Conservation (phyloP, 64 coral and sea anemone genomes). For the Trachythela sp. region DNA sequence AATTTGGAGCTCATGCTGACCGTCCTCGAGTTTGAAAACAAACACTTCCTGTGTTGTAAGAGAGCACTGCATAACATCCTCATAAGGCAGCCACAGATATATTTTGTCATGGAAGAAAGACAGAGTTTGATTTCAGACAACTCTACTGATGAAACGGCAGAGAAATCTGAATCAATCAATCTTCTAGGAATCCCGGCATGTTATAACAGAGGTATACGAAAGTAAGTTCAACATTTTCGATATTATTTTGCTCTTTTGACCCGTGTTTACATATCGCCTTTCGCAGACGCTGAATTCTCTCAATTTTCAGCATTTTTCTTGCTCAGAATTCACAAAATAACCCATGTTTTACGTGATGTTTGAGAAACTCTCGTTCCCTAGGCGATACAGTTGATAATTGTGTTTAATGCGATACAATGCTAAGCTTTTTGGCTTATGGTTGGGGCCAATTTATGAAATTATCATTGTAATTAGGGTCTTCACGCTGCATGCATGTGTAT, state of each 20-base stretch:
- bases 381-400: neutral
- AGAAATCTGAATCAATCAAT: neutral
- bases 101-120: neutral
- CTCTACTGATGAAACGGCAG: neutral
- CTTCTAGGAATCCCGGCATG: neutral
- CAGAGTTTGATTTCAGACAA: neutral
- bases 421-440: neutral
- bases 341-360: no score
- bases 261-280: neutral
- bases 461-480: neutral
- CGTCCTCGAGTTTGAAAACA: neutral
- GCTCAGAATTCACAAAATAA: no score
- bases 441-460: neutral
- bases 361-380: neutral
- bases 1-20: neutral
- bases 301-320: no score
- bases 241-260: neutral
- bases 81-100: neutral
- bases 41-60: neutral
- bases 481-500: neutral
- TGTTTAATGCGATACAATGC: neutral
- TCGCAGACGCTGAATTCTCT: no score
- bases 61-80: neutral
- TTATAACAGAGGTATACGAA: neutral
- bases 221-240: neutral